Evolutionary conservation across 2,888 invertebrate genomes (phyloP), one percentile per base, ranked within the genome.

Genomic region (Trissonchulus sp.): DNA sequence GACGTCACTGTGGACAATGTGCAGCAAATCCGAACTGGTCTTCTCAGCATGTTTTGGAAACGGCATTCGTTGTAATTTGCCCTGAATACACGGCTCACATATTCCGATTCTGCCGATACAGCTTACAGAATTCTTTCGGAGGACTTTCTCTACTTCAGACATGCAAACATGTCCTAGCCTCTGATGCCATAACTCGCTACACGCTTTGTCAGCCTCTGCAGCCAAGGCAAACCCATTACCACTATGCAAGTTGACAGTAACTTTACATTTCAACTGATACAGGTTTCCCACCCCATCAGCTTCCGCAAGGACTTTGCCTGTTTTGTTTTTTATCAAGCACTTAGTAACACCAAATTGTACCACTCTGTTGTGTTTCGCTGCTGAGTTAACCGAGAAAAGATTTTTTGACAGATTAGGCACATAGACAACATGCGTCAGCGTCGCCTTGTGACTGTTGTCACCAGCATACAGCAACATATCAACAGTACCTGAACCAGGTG

Each of bases 261-360:
- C 31, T 63, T 28, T 28, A 31, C 65, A 63, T 8, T 63, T 3
- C 8, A 63, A n/a, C 65, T 63, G 65, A 63, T 63, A 63, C 30
- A 63, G 30, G 3, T 63, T 31, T 63, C 28, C 28, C 15, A 63
- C 31, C 15, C 3, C 28, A 18, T 8, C 31, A 18, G 65, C 65
- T 63, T 18, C 31, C 8, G 30, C 65, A 31, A 63, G 30, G 8
- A 63, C 65, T 63, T 31, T 63, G 3, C 65, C 65, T 3, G n/a
- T 8, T 8, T 63, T 15, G 48, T 23, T 48, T 48, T 48, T 48
- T 8, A 23, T 48, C 48, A 15, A 8, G 23, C 48, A 48, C 48
- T 48, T 48, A 15, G 48, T 15, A 15, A 23, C 8, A 15, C 48
- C 48, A 48, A 48, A 48, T 23, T 48, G 48, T 15, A 48, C 65